Evolutionary conservation across 2,113 vertebrate species (phyloP).

Genomic region (Ictidomys tridecemlineatus): DNA sequence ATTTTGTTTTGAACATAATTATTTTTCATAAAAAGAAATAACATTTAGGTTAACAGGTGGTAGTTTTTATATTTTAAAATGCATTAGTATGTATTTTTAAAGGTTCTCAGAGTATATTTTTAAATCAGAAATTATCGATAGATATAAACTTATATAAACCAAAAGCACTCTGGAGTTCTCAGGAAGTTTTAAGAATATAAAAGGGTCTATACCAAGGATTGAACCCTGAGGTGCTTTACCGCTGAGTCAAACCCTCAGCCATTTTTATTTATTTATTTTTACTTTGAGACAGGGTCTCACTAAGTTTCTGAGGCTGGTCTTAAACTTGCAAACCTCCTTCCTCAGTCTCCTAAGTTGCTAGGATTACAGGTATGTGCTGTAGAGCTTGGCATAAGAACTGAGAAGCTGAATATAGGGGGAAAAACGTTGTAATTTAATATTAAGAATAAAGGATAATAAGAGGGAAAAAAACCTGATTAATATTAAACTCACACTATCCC

Average conservation of each 20-base stretch:
- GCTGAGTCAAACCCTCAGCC: too few species aligned
- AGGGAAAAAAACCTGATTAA: not conserved
- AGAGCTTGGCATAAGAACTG: too few species aligned
- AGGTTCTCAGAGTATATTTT: not conserved
- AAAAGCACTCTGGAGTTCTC: not conserved
- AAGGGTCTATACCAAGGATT: not conserved
- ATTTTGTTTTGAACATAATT: conserved; percentile 14
- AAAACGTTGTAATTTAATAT: not conserved
- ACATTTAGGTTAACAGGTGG: not conserved
- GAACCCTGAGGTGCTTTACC: too few species aligned
- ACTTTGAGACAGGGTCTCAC: too few species aligned
- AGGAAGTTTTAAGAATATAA: conserved; percentile 15
- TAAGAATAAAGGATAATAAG: not conserved
- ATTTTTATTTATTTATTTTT: too few species aligned
- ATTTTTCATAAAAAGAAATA: conserved; percentile 29
- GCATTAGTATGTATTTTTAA: not conserved
- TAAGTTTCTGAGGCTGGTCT: too few species aligned
- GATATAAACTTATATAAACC: conserved; percentile 28
- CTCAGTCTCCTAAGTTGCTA: too few species aligned
- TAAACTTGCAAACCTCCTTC: too few species aligned
- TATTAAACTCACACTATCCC: not conserved
- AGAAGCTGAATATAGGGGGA: too few species aligned
- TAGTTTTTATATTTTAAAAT: not conserved
- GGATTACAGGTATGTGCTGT: too few species aligned
- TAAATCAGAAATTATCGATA: conserved; percentile 50